A percentile compares a stretch with the other conserved stretches of the same genome.
Conservation (phyloP, 2,888 invertebrate genomes). For the Drosophila paramelanica region DNA sequence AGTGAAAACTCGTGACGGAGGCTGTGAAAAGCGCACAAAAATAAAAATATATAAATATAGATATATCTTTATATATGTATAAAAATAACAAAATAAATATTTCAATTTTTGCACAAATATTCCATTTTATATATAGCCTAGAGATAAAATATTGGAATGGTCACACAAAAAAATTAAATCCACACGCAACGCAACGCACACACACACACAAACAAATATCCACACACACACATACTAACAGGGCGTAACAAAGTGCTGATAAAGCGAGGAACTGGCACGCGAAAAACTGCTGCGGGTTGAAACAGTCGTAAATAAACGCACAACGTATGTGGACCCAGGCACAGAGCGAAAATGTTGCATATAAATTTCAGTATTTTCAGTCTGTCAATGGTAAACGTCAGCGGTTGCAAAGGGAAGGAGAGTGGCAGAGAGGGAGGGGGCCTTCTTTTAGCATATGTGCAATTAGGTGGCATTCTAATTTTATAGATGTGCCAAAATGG, state of each 20-base stretch:
- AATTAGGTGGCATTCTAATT: slow-evolving; percentile 40
- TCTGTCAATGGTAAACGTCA: slow-evolving; percentile 47
- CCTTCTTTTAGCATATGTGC: slow-evolving; percentile 13
- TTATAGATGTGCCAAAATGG: slow-evolving; percentile 1
- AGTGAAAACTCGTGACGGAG: slow-evolving; percentile 13
- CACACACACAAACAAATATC: slow-evolving; percentile 12
- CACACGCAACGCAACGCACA: slow-evolving; percentile 50
- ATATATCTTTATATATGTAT: slow-evolving; percentile 48
- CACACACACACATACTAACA: slow-evolving; percentile 9
- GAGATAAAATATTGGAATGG: slow-evolving; percentile 71
- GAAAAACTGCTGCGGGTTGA: slow-evolving; percentile 65
- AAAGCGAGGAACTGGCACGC: slow-evolving; percentile 64
- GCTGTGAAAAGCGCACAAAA: slow-evolving; percentile 53
- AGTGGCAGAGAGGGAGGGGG: not conserved
- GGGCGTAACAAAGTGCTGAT: slow-evolving; percentile 72
- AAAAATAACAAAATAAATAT: slow-evolving; percentile 66
- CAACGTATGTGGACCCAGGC: slow-evolving; percentile 46
- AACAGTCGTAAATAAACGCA: slow-evolving; percentile 69
- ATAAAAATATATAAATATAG: slow-evolving; percentile 43
- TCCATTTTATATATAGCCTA: slow-evolving; percentile 45
- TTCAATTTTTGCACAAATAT: slow-evolving; percentile 71
- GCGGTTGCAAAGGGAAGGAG: slow-evolving; percentile 18
- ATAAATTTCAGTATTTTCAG: slow-evolving; percentile 54
- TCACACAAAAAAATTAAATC: slow-evolving; percentile 72
- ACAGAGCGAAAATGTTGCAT: slow-evolving; percentile 39